phyloP scores from a whole-genome alignment of 2,888 invertebrate genomes.

The Leucophenga maculata region DNA sequence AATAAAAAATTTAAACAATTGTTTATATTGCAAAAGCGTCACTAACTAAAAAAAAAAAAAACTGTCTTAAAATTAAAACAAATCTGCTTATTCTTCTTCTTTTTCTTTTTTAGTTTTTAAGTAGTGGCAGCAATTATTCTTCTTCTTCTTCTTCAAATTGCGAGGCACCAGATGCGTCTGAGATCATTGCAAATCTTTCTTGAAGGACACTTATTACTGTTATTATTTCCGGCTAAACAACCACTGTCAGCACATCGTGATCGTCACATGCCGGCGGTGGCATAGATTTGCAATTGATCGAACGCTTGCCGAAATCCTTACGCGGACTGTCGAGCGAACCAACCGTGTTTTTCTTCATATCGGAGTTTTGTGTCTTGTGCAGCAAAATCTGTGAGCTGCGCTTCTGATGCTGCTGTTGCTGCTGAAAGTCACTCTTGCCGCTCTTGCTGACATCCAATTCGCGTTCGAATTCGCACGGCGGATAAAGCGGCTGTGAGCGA shows the following conservation, averaged over 20 bases:
- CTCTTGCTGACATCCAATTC: conserved; percentile 71
- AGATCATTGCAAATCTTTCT: conserved; percentile 34
- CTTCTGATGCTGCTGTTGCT: conserved; percentile 68
- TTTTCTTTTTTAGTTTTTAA: not conserved
- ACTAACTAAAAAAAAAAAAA: conserved; percentile 9
- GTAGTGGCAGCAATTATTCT: too few species aligned
- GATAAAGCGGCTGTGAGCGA: conserved; percentile 71
- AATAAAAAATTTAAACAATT: conserved; percentile 5
- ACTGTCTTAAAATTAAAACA: conserved; percentile 8
- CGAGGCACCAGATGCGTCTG: conserved; percentile 20
- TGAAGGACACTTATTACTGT: conserved; percentile 34
- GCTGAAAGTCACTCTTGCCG: conserved; percentile 52
- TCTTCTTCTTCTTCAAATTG: not conserved
- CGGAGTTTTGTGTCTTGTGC: conserved; percentile 88
- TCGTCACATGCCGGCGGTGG: conserved; percentile 63
- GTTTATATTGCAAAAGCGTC: not conserved
- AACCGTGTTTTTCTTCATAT: conserved; percentile 87
- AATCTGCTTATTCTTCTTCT: not conserved
- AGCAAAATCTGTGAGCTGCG: conserved; percentile 79
- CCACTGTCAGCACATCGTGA: conserved; percentile 76
- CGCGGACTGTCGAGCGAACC: conserved; percentile 75
- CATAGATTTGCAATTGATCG: conserved; percentile 75
- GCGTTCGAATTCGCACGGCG: conserved; percentile 69
- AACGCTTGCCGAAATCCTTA: conserved; percentile 85
- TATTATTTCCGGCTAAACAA: conserved; percentile 70